A percentile compares a stretch with the other conserved stretches of the same genome.
phyloP scores from a whole-genome alignment of 1,140 invertebrate genomes.

The Panulirus ornatus region DNA sequence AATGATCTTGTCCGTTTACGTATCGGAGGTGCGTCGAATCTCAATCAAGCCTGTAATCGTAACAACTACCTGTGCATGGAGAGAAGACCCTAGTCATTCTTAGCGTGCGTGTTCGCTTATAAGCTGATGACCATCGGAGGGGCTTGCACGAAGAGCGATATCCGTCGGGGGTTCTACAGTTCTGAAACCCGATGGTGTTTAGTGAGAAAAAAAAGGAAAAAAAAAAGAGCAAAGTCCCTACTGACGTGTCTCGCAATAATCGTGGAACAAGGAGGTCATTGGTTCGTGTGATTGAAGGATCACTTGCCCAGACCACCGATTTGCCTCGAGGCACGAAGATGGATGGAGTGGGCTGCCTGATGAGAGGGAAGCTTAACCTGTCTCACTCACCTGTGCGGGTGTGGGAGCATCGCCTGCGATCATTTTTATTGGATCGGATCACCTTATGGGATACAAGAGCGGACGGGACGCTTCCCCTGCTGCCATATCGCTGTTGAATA shows the following conservation, averaged over 20 bases:
- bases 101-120: not conserved
- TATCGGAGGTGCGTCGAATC: slow-evolving; percentile 23
- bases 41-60: not conserved
- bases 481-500: too few species aligned
- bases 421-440: too few species aligned
- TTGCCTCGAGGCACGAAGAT: not conserved
- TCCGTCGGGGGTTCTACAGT: not conserved
- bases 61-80: slow-evolving; percentile 21
- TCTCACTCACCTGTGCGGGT: not conserved
- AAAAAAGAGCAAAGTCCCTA: not conserved
- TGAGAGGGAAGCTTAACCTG: not conserved
- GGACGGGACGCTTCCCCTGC: too few species aligned
- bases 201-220: not conserved
- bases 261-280: not conserved
- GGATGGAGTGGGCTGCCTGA: not conserved
- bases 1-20: slow-evolving; percentile 19
- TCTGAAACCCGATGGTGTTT: not conserved
- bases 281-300: slow-evolving; percentile 2
- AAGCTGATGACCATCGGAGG: not conserved
- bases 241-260: not conserved
- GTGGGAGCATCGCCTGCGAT: too few species aligned
- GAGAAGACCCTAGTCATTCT: not conserved
- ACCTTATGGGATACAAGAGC: too few species aligned
- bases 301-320: not conserved
- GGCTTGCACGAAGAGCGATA: not conserved